Evolutionary conservation across 2,113 vertebrate species (phyloP), one percentile per base, ranked within the genome.

Genomic region (Gopherus flavomarginatus): DNA sequence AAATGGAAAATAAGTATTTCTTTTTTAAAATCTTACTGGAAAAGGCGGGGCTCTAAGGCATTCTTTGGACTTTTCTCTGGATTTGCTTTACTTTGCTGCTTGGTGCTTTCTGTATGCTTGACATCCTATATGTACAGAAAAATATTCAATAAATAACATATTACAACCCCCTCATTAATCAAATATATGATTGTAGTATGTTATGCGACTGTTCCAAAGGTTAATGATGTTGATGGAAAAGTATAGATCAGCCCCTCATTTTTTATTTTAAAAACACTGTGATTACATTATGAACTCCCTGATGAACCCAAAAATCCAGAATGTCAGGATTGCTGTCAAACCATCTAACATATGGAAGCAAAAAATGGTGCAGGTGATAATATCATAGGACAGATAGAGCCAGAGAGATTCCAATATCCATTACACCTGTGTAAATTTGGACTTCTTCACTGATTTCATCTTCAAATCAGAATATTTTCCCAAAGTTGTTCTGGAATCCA

Each of bases 151-250:
- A 87, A 35, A 69, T n/a, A 78, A 2, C 35, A n/a, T 53, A 53
- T 53, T 89, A 49, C 0, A 0, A 84, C 12, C 49, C 22, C 89
- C 44, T n/a, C 83, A 78, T 35, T 12, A 80, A 38, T 86, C 94
- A 77, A 29, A 90, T 92, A 1, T 35, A 49, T 69, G 69, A 94
- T 79, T 56, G 59, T 90, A 49, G 59, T 94, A 54, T 53, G 93
- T 9, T 82, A n/a, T 27, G n/a, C 21, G 8, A 88, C 35, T 9
- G 42, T 79, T 90, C 42, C 29, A 62, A 83, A 88, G 3, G 88
- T 95, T 86, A 84, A 53, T 90, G 59, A 92, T 89, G 87, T 95
- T 26, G 83, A 80, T 78, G 24, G 29, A 54, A 62, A 62, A 21
- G 65, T 22, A 38, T 72, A 21, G 35, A 21, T 72, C n/a, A 72